Base-by-base conservation (phyloP, 2,797 vertebrate species). In the Neosilurus hyrtlii region DNA sequence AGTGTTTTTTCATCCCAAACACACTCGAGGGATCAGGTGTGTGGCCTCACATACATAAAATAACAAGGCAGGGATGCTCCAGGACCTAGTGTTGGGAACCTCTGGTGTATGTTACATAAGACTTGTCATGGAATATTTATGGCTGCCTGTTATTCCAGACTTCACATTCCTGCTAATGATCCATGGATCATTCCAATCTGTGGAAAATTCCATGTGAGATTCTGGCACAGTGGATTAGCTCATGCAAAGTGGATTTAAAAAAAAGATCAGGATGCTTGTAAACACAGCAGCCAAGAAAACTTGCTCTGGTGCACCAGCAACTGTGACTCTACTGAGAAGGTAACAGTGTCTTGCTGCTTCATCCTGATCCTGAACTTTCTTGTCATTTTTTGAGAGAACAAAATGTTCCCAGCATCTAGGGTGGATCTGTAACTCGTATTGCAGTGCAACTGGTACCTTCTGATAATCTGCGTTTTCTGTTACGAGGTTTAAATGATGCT, bases 391-490 rank as follows among this genome's bases (percentile, higher is more conserved):
- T 73, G 51, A 43, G 61, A 83, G 85, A 87, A 92, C 87, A 88
- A 90, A 86, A 91, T 93, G 91, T 93, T 92, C 88, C 86, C 91
- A 88, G 90, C 88, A 7, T 90, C 79, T 80, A 88, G 66, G 2
- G 88, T 83, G 49, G 80, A 87, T 85, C 89, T 63, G 87, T 76
- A 43, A 18, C 30, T 81, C 65, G 74, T 80, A 83, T 71, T 66
- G 65, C 52, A 51, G 59, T n/a, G 26, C 14, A 15, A 35, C 56
- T 2, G 37, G 83, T 66, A 76, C 0, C 6, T 52, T 52, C 43
- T 24, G 43, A 11, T 71, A 11, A 1, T 71, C 7, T 72, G 70
- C 70, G 4, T 72, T 14, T 26, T 14, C 4, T 3, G 14, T 51
- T 51, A 3, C 1, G 1, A n/a, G 22, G 2, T n/a, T 54, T 30